A percentile compares a stretch with the other conserved stretches of the same genome.
phyloP scores from a whole-genome alignment of 2,797 vertebrate genomes.

The Eulemur albifrons region DNA sequence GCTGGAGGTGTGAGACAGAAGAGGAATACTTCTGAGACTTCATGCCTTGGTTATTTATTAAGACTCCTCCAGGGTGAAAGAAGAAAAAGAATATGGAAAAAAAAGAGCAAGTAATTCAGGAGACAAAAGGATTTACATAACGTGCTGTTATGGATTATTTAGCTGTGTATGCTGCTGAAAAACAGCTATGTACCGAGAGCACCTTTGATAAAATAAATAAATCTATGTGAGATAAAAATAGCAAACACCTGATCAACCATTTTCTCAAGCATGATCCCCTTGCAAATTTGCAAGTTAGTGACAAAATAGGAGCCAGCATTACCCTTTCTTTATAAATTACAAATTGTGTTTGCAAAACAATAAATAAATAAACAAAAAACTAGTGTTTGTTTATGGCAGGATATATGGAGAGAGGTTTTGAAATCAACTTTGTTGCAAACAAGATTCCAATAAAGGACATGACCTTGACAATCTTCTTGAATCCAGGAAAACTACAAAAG shows the following conservation, averaged over 20 bases:
- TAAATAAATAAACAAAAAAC: not conserved
- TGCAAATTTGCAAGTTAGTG: not conserved
- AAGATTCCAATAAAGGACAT: fast-evolving
- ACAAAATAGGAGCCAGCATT: not conserved
- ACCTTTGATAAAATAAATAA: not conserved
- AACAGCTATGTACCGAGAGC: not conserved
- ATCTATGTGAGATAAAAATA: not conserved
- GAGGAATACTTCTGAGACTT: not conserved
- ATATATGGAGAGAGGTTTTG: not conserved
- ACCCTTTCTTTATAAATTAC: not conserved
- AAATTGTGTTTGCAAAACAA: not conserved
- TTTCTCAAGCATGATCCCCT: not conserved
- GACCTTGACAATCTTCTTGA: not conserved
- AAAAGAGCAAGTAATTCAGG: slow-evolving; percentile 63
- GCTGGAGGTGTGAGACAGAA: slow-evolving; percentile 34
- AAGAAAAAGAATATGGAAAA: slow-evolving; percentile 66
- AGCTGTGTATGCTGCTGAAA: not conserved
- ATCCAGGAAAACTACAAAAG: not conserved
- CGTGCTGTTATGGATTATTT: not conserved
- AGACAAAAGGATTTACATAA: not conserved
- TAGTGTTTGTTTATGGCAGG: not conserved
- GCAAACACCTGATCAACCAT: too few species aligned
- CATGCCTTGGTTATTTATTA: slow-evolving; percentile 67
- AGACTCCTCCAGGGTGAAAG: slow-evolving; percentile 47
- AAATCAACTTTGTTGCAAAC: not conserved